phyloP scores from a whole-genome alignment of 2,113 vertebrate genomes.

The Onychostruthus taczanowskii region DNA sequence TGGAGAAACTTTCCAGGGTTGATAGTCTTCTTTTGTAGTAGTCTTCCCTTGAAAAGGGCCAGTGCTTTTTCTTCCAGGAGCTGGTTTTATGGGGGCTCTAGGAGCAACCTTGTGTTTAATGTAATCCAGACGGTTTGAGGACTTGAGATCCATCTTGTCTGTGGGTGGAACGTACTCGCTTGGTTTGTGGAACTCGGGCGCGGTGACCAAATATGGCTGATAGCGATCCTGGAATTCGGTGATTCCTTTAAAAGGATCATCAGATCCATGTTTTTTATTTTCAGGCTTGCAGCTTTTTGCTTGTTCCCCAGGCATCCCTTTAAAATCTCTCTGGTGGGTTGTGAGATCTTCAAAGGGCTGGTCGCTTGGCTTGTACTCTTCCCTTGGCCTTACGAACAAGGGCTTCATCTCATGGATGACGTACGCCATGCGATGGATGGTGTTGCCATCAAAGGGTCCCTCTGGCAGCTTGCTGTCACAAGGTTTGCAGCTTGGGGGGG shows the following conservation, averaged over 20 bases:
- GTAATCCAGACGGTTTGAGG: constrained; percentile 73
- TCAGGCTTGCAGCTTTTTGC: constrained; percentile 79
- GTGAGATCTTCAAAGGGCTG: constrained; percentile 79
- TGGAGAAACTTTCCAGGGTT: constrained; percentile 65
- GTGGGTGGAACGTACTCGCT: constrained; percentile 67
- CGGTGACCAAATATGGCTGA: constrained; percentile 71
- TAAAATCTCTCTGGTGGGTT: constrained; percentile 78
- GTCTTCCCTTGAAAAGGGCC: constrained; percentile 79
- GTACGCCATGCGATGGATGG: constrained; percentile 74
- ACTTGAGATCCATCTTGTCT: constrained; percentile 74
- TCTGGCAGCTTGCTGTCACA: constrained; percentile 6
- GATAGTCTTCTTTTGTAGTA: constrained; percentile 82
- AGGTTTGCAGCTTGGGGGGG: constrained; percentile 74
- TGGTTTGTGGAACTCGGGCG: constrained; percentile 36
- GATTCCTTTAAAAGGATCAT: constrained; percentile 66
- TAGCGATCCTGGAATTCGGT: constrained; percentile 83
- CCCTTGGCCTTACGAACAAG: constrained; percentile 26
- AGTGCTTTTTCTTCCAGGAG: constrained; percentile 10
- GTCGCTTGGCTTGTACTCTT: constrained; percentile 72
- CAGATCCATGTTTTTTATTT: not conserved
- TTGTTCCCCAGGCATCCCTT: constrained; percentile 68
- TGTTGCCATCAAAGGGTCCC: constrained; percentile 69
- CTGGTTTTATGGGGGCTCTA: constrained; percentile 66
- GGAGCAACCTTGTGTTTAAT: constrained; percentile 64
- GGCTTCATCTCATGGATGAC: constrained; percentile 65